Base-by-base conservation (phyloP, 2,797 vertebrate genomes). In the Sebastes taczanowskii region DNA sequence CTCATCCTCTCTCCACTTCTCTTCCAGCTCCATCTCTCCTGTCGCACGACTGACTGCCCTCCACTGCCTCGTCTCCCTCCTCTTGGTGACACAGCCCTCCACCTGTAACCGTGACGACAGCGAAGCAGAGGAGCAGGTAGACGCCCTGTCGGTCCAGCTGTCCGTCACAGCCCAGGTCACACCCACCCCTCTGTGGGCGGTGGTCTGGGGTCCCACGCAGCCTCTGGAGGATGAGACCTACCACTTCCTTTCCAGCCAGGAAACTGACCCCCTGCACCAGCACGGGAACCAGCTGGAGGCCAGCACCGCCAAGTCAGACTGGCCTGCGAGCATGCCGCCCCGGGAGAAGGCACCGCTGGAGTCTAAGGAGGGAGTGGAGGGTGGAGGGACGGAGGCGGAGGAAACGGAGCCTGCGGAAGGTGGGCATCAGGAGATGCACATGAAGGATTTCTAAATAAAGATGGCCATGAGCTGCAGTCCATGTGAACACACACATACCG, bases 141-240 rank as follows among this genome's bases (percentile, higher is more conserved):
- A 94, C 70, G 72, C 91, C 62, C 89, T 87, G 73, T 87, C 93
- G 0, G 93, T 88, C 82, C 93, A 93, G 89, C 86, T 95, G 89
- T 95, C 95, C 13, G 93, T 95, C 91, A 94, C 94, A 0, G 87
- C 89, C 61, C 95, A 95, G 91, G 95, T 94, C 91, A 96, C 95
- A 4, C 95, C 96, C 84, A 96, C 96, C 34, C 95, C 93, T 10
- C 93, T 95, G 68, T 96, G 96, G 96, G 96, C 95, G 0, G 96
- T 96, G 83, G 93, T 93, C 68, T 96, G 96, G 96, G 96, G 96
- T 69, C 96, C 96, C 61, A 96, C 96, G 0, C 95, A 96, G 73
- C 86, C 90, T 0, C 88, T 95, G 74, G 96, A 96, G 87, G 96
- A 96, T 4, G 95, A 96, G 87, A 96, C 95, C 27, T 94, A 95